Evolutionary conservation across 2,113 vertebrate genomes (phyloP), one percentile per base, ranked within the genome.

Genomic region (Lutjanus erythropterus): DNA sequence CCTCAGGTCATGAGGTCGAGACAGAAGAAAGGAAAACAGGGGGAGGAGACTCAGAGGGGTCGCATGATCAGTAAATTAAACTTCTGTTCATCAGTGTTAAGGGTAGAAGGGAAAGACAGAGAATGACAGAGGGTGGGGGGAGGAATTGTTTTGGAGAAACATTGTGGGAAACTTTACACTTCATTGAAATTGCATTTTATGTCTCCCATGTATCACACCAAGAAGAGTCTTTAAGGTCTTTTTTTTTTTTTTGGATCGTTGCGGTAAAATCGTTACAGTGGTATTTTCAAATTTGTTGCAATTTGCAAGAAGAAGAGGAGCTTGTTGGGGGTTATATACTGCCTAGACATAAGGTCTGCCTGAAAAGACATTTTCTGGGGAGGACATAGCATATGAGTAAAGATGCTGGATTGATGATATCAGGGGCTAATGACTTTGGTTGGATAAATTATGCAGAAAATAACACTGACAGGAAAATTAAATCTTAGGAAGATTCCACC

Each of bases 1-100:
- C 69, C 58, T 71, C 12, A 41, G 90, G 93, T 93, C 92, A 89
- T 12, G 60, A 86, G 92, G 94, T 93, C 89, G 86, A 62, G 52
- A 35, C 18, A 88, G 75, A 86, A 84, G 44, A 91, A 89, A 71
- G 35, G 39, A 46, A 46, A 75, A 42, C 7, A 21, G 18, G 50
- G 65, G 87, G 71, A 16, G 55, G 88, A 29, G 42, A 29, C 39
- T 10, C 12, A 62, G 49, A 65, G 68, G 74, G 55, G 68, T 64
- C 19, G 25, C 7, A 21, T 58, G 60, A 74, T 77, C 67, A 90
- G 88, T 89, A 89, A 89, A 94, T 94, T 85, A 91, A 93, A 90
- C 72, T 69, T 76, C 62, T 81, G 79, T 89, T 82, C 46, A 70
- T 76, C 78, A 61, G n/a, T 2, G 69, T 77, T 67, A 10, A 2